A percentile compares a stretch with the other conserved stretches of the same genome.
phyloP scores from a whole-genome alignment of 2,888 invertebrate genomes.

The Hybos culiciformis region DNA sequence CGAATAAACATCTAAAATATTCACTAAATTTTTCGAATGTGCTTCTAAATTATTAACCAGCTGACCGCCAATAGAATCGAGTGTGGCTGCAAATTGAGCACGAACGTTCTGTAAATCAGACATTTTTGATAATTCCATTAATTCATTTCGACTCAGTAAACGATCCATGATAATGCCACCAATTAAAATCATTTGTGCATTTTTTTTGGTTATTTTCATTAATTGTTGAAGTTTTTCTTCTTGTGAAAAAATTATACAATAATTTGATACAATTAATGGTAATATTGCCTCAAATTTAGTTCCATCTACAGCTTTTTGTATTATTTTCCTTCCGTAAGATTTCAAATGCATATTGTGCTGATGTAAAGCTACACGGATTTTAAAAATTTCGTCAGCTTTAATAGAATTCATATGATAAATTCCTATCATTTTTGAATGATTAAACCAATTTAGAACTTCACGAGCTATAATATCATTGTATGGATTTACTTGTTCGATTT shows the following conservation, averaged over 20 bases:
- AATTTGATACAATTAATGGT: conserved; percentile 48
- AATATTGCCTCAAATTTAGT: conserved; percentile 55
- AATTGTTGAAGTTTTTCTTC: conserved; percentile 47
- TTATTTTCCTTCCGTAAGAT: conserved; percentile 49
- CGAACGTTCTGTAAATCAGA: conserved; percentile 50
- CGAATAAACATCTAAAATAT: conserved; percentile 48
- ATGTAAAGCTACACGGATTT: conserved; percentile 46
- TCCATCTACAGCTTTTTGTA: conserved; percentile 48
- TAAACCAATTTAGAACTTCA: conserved; percentile 56
- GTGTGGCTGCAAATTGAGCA: conserved; percentile 52
- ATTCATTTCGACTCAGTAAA: conserved; percentile 53
- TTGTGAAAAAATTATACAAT: conserved; percentile 55
- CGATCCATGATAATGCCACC: conserved; percentile 64
- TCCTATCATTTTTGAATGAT: conserved; percentile 54
- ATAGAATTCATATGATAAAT: conserved; percentile 63
- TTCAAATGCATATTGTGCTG: conserved; percentile 57
- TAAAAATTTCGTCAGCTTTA: conserved; percentile 47
- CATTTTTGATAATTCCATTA: conserved; percentile 50
- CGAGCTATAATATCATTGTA: conserved; percentile 58
- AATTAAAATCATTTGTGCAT: conserved; percentile 55
- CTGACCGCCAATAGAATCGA: conserved; percentile 50
- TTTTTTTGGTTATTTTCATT: conserved; percentile 51
- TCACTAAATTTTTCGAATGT: conserved; percentile 53
- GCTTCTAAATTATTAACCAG: conserved; percentile 52
- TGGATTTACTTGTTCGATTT: conserved; percentile 41